Conservation (phyloP, 2,113 vertebrate species). For the Anhinga rufa region DNA sequence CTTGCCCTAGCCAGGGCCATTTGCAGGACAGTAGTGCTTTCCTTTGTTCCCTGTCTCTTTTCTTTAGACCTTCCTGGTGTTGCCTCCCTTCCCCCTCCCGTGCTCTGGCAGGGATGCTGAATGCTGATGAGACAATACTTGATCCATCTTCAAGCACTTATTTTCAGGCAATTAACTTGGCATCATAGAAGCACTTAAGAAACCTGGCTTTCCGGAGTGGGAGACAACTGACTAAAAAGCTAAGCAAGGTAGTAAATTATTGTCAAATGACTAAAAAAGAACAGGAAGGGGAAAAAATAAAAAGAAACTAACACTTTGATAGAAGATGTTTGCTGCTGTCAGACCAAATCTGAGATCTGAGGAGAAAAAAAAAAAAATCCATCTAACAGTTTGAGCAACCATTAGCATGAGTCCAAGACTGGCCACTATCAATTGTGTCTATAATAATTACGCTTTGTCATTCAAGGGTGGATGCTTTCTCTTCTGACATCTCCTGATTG, state of each 20-base stretch:
- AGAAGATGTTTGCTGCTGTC: not conserved
- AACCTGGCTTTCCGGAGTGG: constrained; percentile 43
- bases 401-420: not conserved
- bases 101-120: constrained; percentile 24
- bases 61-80: not conserved
- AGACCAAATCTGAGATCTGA: not conserved
- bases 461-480: not conserved
- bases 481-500: not conserved
- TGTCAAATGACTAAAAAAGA: constrained; percentile 35
- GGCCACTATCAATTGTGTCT: not conserved
- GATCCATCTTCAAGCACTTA: constrained; percentile 59
- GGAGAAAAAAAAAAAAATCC: not conserved
- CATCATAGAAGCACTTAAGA: constrained; percentile 62
- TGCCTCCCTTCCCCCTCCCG: not conserved
- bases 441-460: not conserved
- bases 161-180: constrained; percentile 64
- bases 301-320: not conserved
- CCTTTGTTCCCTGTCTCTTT: not conserved
- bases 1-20: not conserved
- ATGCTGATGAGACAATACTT: constrained; percentile 62
- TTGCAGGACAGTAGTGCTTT: not conserved
- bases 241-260: constrained; percentile 52
- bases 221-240: constrained; percentile 49
- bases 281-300: not conserved
- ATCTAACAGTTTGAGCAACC: not conserved